Percentiles rank a stretch among this genome's conserved stretches.
Conservation (phyloP, 2,797 vertebrate species). For the Poliocrania exsul region DNA sequence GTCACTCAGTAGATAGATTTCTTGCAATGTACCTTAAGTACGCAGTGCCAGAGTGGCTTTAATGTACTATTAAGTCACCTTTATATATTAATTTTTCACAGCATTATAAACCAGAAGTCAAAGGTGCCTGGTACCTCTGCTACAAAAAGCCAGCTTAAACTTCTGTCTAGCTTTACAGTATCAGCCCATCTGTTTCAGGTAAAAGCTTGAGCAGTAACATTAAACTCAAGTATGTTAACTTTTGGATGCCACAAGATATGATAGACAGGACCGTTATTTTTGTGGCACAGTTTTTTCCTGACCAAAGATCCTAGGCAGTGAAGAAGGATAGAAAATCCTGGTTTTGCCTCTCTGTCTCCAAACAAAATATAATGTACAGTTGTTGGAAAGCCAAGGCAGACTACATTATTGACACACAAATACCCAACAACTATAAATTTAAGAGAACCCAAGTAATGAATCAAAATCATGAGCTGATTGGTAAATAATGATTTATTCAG, state of each 20-base stretch:
- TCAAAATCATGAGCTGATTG: neutral
- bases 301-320: constrained; percentile 35
- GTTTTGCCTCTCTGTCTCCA: constrained; percentile 67
- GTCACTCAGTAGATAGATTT: neutral
- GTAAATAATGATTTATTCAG: constrained; percentile 4
- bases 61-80: constrained; percentile 1
- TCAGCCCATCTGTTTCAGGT: constrained; percentile 59
- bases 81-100: constrained; percentile 15
- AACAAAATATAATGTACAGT: constrained; percentile 64
- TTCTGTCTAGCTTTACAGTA: constrained; percentile 63
- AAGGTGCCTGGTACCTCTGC: constrained; percentile 54
- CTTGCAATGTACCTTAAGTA: neutral
- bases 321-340: constrained; percentile 60
- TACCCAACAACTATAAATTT: constrained; percentile 27
- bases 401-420: constrained; percentile 9
- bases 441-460: neutral
- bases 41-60: neutral
- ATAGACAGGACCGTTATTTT: constrained; percentile 74
- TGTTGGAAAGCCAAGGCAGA: constrained; percentile 69
- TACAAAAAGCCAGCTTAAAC: constrained; percentile 56
- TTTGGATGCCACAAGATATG: constrained; percentile 67
- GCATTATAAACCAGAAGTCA: constrained; percentile 48
- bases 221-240: constrained; percentile 63
- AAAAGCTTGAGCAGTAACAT: constrained; percentile 64
- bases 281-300: constrained; percentile 57